A percentile compares a stretch with the other conserved stretches of the same genome.
Conservation (phyloP, 2,113 vertebrate genomes). For the Pterophyllum scalare region DNA sequence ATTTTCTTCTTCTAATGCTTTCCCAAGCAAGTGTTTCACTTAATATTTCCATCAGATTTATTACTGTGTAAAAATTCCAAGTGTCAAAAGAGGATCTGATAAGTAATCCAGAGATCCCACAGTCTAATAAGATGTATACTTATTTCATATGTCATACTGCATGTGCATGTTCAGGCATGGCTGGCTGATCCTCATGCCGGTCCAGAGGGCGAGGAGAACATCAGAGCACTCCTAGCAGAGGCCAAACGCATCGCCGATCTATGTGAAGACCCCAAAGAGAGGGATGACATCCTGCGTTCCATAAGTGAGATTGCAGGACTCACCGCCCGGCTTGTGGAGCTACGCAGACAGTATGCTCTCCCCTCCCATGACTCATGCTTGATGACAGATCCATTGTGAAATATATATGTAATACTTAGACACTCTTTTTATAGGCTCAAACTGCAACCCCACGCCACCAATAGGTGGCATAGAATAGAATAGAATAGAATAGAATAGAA, state of each 20-base stretch:
- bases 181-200: constrained; percentile 95
- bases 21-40: background rate
- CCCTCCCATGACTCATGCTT: background rate
- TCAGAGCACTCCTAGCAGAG: constrained; percentile 90
- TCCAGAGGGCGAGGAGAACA: constrained; percentile 94
- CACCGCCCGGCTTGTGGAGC: constrained; percentile 90
- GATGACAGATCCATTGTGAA: background rate
- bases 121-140: background rate
- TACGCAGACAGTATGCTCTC: constrained; percentile 88
- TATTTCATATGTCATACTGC: background rate
- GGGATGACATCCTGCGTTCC: constrained; percentile 95
- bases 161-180: constrained; percentile 86
- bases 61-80: background rate
- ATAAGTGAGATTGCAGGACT: constrained; percentile 92
- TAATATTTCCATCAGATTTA: background rate
- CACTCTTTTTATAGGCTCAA: constrained; percentile 62
- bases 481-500: no score
- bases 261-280: constrained; percentile 95
- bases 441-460: constrained; percentile 46
- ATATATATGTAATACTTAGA: constrained; percentile 46
- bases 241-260: constrained; percentile 94
- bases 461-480: constrained; percentile 64
- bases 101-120: background rate
- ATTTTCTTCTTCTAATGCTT: constrained; percentile 1
- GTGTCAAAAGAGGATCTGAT: no score